Base-by-base conservation (phyloP, 1,140 invertebrate species). In the Diorhabda elongata region DNA sequence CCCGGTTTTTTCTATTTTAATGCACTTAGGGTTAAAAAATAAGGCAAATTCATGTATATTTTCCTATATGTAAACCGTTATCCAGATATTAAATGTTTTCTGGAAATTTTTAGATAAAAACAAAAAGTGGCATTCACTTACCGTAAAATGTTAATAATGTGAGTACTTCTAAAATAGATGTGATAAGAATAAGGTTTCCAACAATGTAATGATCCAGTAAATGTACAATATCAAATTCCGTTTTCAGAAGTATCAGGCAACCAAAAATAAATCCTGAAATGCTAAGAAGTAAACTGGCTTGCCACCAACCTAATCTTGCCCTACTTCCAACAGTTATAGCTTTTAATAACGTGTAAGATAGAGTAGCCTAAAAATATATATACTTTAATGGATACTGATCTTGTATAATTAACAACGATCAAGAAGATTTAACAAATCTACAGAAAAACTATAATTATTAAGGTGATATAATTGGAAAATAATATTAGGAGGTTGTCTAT, bases 141-240 rank as follows among this genome's bases (percentile, higher is more conserved):
- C 85, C 84, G 71, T 86, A 85, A 70, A 85, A 82, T 74, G 81
- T 82, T 42, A 83, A 78, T 61, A 86, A 79, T 11, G 81, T 82
- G 9, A 83, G 76, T 8, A 85, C 73, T 77, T 85, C 84, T 6
- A 85, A 66, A 4, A 84, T 75, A 42, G 83, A 80, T 42, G 80
- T 79, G 4, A 81, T 77, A 4, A 84, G 69, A 4, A 85, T 77
- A 67, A 84, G 79, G 57, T 83, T 81, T 45, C 83, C 83, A n/a
- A 85, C 80, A 7, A 85, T 79, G 69, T 85, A 84, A 65, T 82
- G 78, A 66, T 86, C 85, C 11, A 86, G 72, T 11, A 85, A 72
- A 61, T 82, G 82, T 3, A 85, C 75, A n/a, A 85, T 72, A 45
- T 79, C 74, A 45, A 82, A 77, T 45, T 80, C 73, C 7, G 76